Evolutionary conservation across 2,797 vertebrate species (phyloP), one percentile per base, ranked within the genome.

Genomic region (Odontamblyopus rebecca): DNA sequence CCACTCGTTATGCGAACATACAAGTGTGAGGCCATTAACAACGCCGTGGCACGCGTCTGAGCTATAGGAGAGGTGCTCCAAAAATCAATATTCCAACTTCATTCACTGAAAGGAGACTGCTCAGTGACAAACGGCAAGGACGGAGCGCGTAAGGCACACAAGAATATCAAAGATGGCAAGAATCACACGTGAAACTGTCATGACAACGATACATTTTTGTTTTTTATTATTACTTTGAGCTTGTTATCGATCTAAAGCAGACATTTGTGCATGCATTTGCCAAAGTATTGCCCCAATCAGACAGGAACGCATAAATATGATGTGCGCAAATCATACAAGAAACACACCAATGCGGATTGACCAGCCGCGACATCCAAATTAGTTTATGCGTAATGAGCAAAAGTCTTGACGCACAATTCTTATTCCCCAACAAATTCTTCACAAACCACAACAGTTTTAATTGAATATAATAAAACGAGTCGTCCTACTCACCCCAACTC

Each of bases 401-500:
- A 69, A 27, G 32, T 6, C 5, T 56, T 56, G 11, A 32, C 26
- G 11, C 16, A 32, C 59, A 61, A 8, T 61, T 18, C 27, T 6
- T 7, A 8, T 44, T 26, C 35, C 6, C 1, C 13, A 27, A 44
- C 38, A 50, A 13, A 18, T 27, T 4, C 3, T 12, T 29, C 15
- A 53, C 44, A 38, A 38, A 38, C 35, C 35, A 51, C 1, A 51
- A 26, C 26, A 38, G 2, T n/a, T 44, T n/a, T 19, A 4, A 44
- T 32, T 13, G 23, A 7, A 51, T 38, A 19, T n/a, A 54, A 51
- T 38, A 19, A 26, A 59, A 51, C 27, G 64, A 61, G 15, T 61
- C 0, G 62, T n/a, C 13, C 72, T 44, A 89, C 93, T 91, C 74
- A 95, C 94, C 93, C 73, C 90, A 91, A 89, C 87, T 92, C 80